These are phyloP conservation scores for Lepidotrigona ventralis DNA, from an alignment of 1,140 invertebrate species.

Conservation along the genomic window DNA sequence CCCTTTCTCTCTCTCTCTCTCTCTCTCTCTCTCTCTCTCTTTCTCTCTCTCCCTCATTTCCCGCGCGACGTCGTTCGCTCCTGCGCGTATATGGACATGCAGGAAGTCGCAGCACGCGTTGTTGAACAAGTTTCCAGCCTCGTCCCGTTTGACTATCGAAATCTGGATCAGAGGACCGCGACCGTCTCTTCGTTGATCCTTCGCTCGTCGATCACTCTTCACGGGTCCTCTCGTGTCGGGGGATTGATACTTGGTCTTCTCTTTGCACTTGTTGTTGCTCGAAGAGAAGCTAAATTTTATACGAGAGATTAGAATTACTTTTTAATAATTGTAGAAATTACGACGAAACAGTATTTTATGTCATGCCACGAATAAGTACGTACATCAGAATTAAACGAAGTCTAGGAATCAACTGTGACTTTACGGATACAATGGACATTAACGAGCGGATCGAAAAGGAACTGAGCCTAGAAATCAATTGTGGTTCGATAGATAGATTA, in stretches of 20 bases:
- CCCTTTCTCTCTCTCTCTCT: not conserved
- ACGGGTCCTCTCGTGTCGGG: not conserved
- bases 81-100: conserved; percentile 36
- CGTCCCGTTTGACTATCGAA: conserved; percentile 42
- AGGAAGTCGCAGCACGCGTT: conserved; percentile 28
- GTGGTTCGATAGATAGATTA: not conserved
- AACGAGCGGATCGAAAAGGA: too few species aligned
- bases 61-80: too few species aligned
- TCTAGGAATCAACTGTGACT: too few species aligned
- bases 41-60: too few species aligned
- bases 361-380: too few species aligned
- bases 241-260: not conserved
- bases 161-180: conserved; percentile 16
- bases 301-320: too few species aligned
- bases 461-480: not conserved
- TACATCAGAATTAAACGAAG: too few species aligned
- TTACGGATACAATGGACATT: too few species aligned
- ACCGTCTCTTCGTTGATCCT: not conserved
- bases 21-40: too few species aligned
- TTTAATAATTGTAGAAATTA: too few species aligned
- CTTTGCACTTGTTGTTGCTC: not conserved
- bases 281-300: not conserved
- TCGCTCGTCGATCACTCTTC: conserved; percentile 19
- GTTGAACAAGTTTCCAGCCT: conserved; percentile 20
- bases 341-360: too few species aligned